Conservation (phyloP, 2,113 vertebrate species). For the Electrona antarctica region DNA sequence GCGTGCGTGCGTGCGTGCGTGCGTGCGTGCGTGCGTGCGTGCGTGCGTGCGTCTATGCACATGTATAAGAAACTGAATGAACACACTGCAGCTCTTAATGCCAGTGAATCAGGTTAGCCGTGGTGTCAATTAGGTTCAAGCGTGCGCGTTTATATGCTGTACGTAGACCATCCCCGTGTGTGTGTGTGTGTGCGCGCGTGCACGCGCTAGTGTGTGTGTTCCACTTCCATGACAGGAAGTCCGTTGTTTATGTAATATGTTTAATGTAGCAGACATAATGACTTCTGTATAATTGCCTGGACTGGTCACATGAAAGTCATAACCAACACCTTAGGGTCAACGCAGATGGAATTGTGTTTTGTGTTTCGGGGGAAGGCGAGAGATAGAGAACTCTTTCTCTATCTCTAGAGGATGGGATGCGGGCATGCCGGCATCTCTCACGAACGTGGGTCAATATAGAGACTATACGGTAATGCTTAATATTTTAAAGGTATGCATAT, state of each 20-base stretch:
- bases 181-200: slow-evolving; percentile 15
- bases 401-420: not conserved
- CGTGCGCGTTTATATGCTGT: too few species aligned
- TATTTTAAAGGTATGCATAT: too few species aligned
- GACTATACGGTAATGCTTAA: too few species aligned
- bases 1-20: slow-evolving; percentile 12
- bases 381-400: not conserved
- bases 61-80: not conserved
- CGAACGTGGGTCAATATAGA: too few species aligned
- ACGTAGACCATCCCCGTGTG: not conserved
- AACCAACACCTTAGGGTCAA: slow-evolving; percentile 36
- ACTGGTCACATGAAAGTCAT: slow-evolving; percentile 51
- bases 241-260: slow-evolving; percentile 42
- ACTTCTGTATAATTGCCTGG: slow-evolving; percentile 40
- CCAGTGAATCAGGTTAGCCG: slow-evolving; percentile 6
- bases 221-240: slow-evolving; percentile 25
- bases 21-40: slow-evolving; percentile 1
- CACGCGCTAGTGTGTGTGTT: slow-evolving; percentile 27
- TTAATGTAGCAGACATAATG: slow-evolving; percentile 53
- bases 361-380: not conserved
- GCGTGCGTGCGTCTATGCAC: not conserved
- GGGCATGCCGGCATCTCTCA: too few species aligned
- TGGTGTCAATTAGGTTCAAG: slow-evolving; percentile 2
- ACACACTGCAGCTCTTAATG: not conserved
- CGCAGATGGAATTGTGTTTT: not conserved